These are phyloP conservation scores for Bhutanitis thaidina DNA, from an alignment of 2,888 invertebrate species.

Conservation along the genomic window DNA sequence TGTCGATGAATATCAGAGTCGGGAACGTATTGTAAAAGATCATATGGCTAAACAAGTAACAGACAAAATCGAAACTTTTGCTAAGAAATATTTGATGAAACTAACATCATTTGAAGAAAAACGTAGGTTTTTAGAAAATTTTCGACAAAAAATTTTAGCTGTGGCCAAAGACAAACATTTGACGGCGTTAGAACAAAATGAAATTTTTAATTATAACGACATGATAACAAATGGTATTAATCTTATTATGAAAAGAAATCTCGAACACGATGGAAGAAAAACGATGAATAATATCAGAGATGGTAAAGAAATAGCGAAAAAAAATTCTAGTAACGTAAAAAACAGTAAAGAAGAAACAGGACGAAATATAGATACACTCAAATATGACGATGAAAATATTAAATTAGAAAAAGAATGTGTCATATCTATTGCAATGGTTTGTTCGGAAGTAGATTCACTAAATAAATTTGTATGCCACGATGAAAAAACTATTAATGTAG, in stretches of 20 bases:
- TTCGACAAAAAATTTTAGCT: constrained; percentile 28
- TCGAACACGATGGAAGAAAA: constrained; percentile 4
- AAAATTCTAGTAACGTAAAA: background rate
- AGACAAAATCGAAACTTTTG: constrained; percentile 37
- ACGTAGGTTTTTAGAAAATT: constrained; percentile 31
- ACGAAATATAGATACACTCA: background rate
- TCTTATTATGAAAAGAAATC: constrained; percentile 7
- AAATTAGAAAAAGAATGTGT: constrained; percentile 17
- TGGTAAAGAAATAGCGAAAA: constrained; percentile 24
- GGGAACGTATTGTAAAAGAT: constrained; percentile 7
- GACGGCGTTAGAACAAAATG: constrained; percentile 28
- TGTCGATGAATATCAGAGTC: background rate
- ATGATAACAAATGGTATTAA: constrained; percentile 20
- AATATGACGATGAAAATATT: background rate
- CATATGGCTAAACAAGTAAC: constrained; percentile 30
- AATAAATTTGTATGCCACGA: constrained; percentile 41
- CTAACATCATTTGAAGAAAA: constrained; percentile 33
- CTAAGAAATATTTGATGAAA: constrained; percentile 30
- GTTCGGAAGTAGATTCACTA: constrained; percentile 41
- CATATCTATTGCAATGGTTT: constrained; percentile 32
- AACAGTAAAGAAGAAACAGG: background rate
- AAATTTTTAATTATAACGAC: constrained; percentile 31
- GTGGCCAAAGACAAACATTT: constrained; percentile 27
- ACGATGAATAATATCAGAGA: constrained; percentile 30
- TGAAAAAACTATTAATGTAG: constrained; percentile 34